Evolutionary conservation across 2,888 invertebrate genomes (phyloP), one percentile per base, ranked within the genome.

Genomic region (Phlogophora meticulosa): DNA sequence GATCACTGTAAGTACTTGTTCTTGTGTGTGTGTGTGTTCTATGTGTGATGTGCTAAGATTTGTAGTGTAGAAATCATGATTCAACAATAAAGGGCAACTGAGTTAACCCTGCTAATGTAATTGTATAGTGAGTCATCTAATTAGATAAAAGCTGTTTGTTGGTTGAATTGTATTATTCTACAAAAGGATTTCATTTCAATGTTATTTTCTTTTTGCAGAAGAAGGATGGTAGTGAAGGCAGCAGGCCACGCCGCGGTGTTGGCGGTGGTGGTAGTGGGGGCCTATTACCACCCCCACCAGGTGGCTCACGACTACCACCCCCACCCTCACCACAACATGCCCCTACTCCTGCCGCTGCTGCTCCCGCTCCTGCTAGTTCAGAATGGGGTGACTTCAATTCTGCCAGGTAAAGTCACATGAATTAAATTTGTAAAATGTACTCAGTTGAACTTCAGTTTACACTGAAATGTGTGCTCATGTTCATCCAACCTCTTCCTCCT

Each of bases 371-470:
- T 63, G 82, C 90, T 61, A 94, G 94, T 70, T 96, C 97, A 15
- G 97, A 97, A 80, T 98, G 98, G 98, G 97, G 98, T 38, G 98
- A 98, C 85, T 98, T 97, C 88, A 97, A 97, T 80, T 97, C 97
- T 71, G 97, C 97, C 72, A 96, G 96, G 96, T 96, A 90, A 84
- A 15, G 17, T 13, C 13, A n/a, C 4, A 17, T 43, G 22, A n/a
- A n/a, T n/a, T n/a, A n/a, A n/a, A n/a, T n/a, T n/a, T n/a, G n/a
- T n/a, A n/a, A n/a, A n/a, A n/a, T 32, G 9, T n/a, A 5, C 43
- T 1, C n/a, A 10, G n/a, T n/a, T n/a, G n/a, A n/a, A n/a, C n/a
- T n/a, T n/a, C 11, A n/a, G 13, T 36, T 45, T 28, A 38, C 9
- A 40, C 20, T 10, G n/a, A n/a, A 10, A 28, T 13, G n/a, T 20